Conservation (phyloP, 2,113 vertebrate species). For the Gobio gobio region DNA sequence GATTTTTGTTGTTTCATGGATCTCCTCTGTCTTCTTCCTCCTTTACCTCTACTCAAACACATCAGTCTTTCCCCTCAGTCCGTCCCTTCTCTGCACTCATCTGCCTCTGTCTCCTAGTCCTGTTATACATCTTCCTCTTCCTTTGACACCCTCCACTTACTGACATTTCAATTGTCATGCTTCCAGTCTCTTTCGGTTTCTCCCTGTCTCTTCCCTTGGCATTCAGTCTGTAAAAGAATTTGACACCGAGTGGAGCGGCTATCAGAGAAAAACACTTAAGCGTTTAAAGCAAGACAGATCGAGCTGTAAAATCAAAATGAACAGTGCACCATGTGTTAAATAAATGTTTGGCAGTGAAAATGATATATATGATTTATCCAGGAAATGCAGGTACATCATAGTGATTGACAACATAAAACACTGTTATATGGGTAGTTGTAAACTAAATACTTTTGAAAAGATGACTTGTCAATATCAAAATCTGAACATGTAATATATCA, state of each 20-base stretch:
- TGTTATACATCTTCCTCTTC: constrained; percentile 29
- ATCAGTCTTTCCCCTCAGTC: constrained; percentile 25
- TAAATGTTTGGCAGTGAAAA: not conserved
- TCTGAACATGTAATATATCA: too few species aligned
- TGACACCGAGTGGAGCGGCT: constrained; percentile 20
- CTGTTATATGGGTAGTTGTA: not conserved
- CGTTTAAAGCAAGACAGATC: constrained; percentile 3
- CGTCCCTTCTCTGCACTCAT: constrained; percentile 23
- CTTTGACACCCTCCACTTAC: constrained; percentile 36
- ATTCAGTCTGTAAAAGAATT: constrained; percentile 2
- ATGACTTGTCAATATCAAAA: not conserved
- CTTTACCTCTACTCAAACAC: constrained; percentile 13
- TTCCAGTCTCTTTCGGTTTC: constrained; percentile 14
- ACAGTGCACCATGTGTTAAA: not conserved
- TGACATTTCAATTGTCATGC: constrained; percentile 45
- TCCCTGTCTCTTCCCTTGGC: not conserved
- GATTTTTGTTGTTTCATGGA: constrained; percentile 4
- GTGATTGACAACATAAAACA: not conserved
- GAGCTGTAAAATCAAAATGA: not conserved
- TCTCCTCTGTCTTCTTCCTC: not conserved
- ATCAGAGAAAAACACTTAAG: constrained; percentile 15
- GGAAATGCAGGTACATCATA: not conserved
- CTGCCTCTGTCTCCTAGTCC: not conserved
- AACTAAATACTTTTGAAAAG: not conserved
- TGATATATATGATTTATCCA: not conserved